Base-by-base conservation (phyloP, 53 echinoderm and acorn worm species). In the Arbacia lixula region DNA sequence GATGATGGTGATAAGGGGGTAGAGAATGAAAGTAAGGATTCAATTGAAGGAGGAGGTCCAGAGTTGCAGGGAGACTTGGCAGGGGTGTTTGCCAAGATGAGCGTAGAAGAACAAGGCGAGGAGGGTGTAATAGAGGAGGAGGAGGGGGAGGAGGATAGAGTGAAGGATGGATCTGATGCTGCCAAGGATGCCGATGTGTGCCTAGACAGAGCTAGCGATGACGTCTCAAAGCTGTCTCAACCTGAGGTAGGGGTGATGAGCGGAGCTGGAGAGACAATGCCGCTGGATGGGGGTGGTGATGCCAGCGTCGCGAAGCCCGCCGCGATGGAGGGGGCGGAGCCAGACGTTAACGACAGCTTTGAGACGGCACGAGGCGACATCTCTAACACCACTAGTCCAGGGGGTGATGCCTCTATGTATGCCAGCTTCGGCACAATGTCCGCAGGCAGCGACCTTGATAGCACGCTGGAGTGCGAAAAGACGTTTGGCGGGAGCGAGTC, bases 401-500 rank as follows among this genome's bases (percentile, higher is more conserved):
- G 75, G 3, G 54, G 35, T 19, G 22, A 11, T 5, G 14, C 73
- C 11, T 77, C 58, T 26, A 56, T 77, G 56, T 77, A 57, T 26
- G 58, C 38, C 25, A 77, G 77, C 39, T 26, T 73, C 46, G 57
- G 77, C 58, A 56, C 58, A 12, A 39, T 77, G n/a, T 57, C 57
- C 17, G 77, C 37, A n/a, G 57, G 28, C 19, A 74, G 74, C 8
- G 77, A 77, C 19, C 77, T 77, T 19, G 77, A 77, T 58, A 58
- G 77, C 60, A 77, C 77, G n/a, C 39, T 58, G 26, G 77, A 77
- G 22, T 77, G 77, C 16, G 77, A 77, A 38, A 77, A 77, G 60
- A 77, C 77, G 2, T 28, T 77, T 14, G 77, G 58, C 29, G 36
- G 35, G n/a, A 38, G 41, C 26, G 41, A 56, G 60, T 77, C 58